phyloP scores from a whole-genome alignment of 2,888 invertebrate genomes.

The Acanthosoma haemorrhoidale region DNA sequence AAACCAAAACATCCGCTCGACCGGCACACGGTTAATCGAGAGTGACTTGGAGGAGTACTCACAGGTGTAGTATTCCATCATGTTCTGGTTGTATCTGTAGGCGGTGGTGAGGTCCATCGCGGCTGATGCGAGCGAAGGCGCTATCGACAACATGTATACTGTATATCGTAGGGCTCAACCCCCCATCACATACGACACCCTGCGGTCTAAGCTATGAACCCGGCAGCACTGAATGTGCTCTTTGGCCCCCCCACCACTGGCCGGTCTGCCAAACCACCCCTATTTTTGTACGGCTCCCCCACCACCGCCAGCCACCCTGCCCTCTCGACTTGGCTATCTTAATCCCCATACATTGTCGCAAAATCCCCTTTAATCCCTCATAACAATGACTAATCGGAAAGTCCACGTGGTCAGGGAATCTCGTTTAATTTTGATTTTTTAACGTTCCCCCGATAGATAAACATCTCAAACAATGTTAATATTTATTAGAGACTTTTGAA shows the following conservation, averaged over 20 bases:
- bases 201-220: neutral
- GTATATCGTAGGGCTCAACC: too few species aligned
- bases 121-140: conserved; percentile 32
- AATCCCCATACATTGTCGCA: too few species aligned
- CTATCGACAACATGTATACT: conserved; percentile 37
- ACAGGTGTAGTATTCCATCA: conserved; percentile 99
- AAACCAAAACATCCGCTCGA: too few species aligned
- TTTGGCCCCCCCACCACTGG: neutral
- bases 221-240: neutral
- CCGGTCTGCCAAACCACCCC: neutral
- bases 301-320: neutral
- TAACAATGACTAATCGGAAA: too few species aligned
- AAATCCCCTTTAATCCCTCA: too few species aligned
- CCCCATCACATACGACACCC: neutral
- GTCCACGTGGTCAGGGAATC: too few species aligned
- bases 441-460: too few species aligned
- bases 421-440: too few species aligned
- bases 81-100: conserved; percentile 93
- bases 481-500: too few species aligned
- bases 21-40: too few species aligned
- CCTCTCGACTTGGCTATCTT: conserved; percentile 22
- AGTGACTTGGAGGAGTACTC: conserved; percentile 55
- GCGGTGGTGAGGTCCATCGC: conserved; percentile 89
- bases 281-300: conserved; percentile 6
- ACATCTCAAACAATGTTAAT: too few species aligned